These are phyloP conservation scores for Brachyhypopomus gauderio DNA, from an alignment of 2,113 vertebrate species.

Conservation along the genomic window DNA sequence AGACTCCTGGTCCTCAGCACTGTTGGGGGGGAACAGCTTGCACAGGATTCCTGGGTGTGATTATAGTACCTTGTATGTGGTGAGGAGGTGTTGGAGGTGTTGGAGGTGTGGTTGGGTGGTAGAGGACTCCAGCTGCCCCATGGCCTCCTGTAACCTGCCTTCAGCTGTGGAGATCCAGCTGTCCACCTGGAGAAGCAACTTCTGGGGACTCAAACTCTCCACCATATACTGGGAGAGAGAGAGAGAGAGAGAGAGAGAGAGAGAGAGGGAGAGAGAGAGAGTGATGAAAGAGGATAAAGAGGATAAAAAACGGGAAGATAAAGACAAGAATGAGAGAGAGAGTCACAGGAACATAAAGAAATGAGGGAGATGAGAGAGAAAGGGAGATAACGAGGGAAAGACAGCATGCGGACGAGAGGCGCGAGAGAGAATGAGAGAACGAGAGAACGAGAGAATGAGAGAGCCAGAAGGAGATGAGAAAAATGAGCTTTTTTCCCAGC, in stretches of 20 bases:
- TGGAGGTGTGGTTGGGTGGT: slow-evolving; percentile 60
- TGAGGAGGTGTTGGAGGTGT: slow-evolving; percentile 72
- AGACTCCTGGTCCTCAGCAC: no score
- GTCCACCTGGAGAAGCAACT: slow-evolving; percentile 80
- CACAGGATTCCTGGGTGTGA: background rate
- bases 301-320: slow-evolving; percentile 15
- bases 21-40: no score
- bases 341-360: background rate
- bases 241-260: background rate
- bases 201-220: slow-evolving; percentile 79
- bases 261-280: background rate
- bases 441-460: slow-evolving; percentile 46
- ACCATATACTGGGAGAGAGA: slow-evolving; percentile 78
- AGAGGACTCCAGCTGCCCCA: slow-evolving; percentile 30
- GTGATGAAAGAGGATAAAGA: background rate
- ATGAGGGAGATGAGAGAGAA: background rate
- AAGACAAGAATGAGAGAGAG: background rate
- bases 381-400: slow-evolving; percentile 4
- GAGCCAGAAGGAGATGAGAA: background rate
- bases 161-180: slow-evolving; percentile 76
- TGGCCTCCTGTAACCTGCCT: slow-evolving; percentile 52
- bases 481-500: slow-evolving; percentile 48
- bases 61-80: slow-evolving; percentile 25
- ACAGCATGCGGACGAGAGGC: slow-evolving; percentile 1
- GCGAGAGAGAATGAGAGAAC: background rate